Evolutionary conservation across 37 sponge, comb jelly and placozoan genomes (phyloP).

Genomic region (Beroe forskalii): DNA sequence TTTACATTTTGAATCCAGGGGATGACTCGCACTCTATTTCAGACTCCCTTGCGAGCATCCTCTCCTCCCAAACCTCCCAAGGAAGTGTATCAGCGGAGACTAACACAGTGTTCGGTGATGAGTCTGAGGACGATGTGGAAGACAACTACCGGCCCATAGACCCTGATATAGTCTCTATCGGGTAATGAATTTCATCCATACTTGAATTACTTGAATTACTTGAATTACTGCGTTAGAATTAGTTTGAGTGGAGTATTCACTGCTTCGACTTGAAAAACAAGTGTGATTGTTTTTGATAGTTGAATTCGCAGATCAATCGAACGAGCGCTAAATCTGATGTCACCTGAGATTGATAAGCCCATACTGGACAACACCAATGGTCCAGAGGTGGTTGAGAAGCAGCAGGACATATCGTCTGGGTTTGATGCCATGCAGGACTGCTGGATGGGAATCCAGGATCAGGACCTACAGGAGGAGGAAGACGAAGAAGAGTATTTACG

Average conservation of each 20-base stretch:
- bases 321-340: background rate
- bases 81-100: background rate
- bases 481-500: no score
- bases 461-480: no score
- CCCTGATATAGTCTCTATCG: background rate
- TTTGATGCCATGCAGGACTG: slow-evolving; percentile 53
- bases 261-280: no score
- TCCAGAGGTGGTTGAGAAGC: background rate
- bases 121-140: background rate
- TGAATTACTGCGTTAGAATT: no score
- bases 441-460: slow-evolving; percentile 36
- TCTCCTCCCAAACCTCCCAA: background rate
- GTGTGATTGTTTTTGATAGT: no score
- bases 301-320: background rate
- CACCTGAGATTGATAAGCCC: background rate
- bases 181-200: no score
- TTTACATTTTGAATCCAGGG: no score
- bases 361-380: background rate
- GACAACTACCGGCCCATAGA: background rate
- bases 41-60: background rate
- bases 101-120: background rate
- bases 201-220: no score
- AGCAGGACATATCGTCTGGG: slow-evolving; percentile 41
- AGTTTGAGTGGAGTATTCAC: no score
- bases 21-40: no score